Percentiles rank a stretch among this genome's conserved stretches.
Evolutionary conservation across 2,113 vertebrate species (phyloP).

Genomic region (Coracopsis vasa): DNA sequence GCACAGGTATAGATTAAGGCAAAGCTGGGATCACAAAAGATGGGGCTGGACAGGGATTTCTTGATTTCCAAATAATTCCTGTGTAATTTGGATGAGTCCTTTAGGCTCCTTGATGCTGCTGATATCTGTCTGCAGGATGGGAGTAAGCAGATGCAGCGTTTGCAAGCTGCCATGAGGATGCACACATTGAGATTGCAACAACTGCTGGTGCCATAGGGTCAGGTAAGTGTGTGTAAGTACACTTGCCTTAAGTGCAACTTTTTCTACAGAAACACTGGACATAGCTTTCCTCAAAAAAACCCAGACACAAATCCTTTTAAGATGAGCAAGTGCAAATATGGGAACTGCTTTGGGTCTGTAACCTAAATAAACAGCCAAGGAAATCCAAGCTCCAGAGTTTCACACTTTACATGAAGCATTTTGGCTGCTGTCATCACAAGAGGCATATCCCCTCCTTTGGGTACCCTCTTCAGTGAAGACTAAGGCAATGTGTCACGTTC

Average conservation of each 20-base stretch:
- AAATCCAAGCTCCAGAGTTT: not conserved
- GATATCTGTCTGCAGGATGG: not conserved
- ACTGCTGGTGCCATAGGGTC: not conserved
- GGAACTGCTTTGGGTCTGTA: not conserved
- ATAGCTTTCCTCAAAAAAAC: not conserved
- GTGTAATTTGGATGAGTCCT: not conserved
- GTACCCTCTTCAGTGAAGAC: not conserved
- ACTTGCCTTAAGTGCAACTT: not conserved
- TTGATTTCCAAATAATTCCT: slow-evolving; percentile 6
- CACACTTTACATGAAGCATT: not conserved
- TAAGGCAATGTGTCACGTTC: not conserved
- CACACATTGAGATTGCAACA: not conserved
- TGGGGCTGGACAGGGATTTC: not conserved
- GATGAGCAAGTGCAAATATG: slow-evolving; percentile 5
- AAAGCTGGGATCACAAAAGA: slow-evolving; percentile 5
- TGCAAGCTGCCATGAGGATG: not conserved
- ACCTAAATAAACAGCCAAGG: not conserved
- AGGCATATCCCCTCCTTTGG: not conserved
- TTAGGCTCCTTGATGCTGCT: not conserved
- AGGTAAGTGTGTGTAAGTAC: not conserved
- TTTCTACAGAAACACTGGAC: not conserved
- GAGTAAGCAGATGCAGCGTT: not conserved
- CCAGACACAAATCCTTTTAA: not conserved
- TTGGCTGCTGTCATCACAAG: not conserved
- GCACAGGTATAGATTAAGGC: not conserved